Percentiles rank a stretch among this genome's conserved stretches.
Conservation (phyloP, 1,140 invertebrate species). For the roundworm (Caenorhabditis elegans) region WBcel235 BX284604.4:12367001-12367500, state of each 20-base stretch:
- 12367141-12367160: background rate
- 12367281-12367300: background rate
- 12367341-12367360: background rate
- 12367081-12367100: background rate
- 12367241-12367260: too few species aligned
- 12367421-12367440: background rate
- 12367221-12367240: too few species aligned
- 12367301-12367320: slow-evolving; percentile 14
- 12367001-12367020: slow-evolving; percentile 17
- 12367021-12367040: background rate
- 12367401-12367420: background rate
- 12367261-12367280: too few species aligned
- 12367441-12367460: slow-evolving; percentile 22
- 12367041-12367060: background rate
- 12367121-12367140: background rate
- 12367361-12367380: background rate
- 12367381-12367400: background rate
- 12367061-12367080: background rate
- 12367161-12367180: background rate
- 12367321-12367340: slow-evolving; percentile 26
- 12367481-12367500: slow-evolving; percentile 19
- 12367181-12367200: background rate
- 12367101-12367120: background rate
- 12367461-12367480: slow-evolving; percentile 17
- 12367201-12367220: background rate